Evolutionary conservation across 2,113 vertebrate species (phyloP), one percentile per base, ranked within the genome.

Genomic region (Diglossa brunneiventris): DNA sequence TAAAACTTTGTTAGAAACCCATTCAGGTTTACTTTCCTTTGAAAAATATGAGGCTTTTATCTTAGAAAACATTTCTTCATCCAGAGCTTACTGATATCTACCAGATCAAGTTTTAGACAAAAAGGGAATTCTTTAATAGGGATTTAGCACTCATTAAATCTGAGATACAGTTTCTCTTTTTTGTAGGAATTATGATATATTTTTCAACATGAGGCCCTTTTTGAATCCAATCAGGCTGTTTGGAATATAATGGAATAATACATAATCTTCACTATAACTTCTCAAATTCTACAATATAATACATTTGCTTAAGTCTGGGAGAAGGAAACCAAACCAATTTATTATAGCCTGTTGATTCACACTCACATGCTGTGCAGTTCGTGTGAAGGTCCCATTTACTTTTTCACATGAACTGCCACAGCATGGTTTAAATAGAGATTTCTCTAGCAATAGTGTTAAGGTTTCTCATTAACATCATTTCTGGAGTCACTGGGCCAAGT

Each of bases 321-420:
- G 92, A 89, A 81, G 83, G 80, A 95, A 95, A 95, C 67, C 80
- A 89, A 95, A 90, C 58, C 87, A 93, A 96, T 96, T 95, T 97
- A 96, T 97, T 97, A 88, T 95, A 94, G 95, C 91, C 75, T 89
- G 95, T 97, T 97, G 96, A 88, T 96, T 97, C 97, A 96, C 94
- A 94, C 92, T 96, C 79, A 74, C 96, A 95, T 96, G 95, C 95
- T 97, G 96, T 96, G 96, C 95, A 95, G 88, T 97, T 95, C 86
- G 1, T 97, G 96, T 96, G 96, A 97, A 97, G 96, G 96, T 87
- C 92, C 94, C 96, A 86, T 95, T 97, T 97, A 94, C 94, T 97
- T 97, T 97, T 97, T 97, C 96, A 97, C 97, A 97, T 96, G 95
- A 97, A 70, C 96, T 97, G 90, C 91, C 97, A 95, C 97, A 97